Base-by-base conservation (phyloP, 2,797 vertebrate species). In the Botia kubotai region DNA sequence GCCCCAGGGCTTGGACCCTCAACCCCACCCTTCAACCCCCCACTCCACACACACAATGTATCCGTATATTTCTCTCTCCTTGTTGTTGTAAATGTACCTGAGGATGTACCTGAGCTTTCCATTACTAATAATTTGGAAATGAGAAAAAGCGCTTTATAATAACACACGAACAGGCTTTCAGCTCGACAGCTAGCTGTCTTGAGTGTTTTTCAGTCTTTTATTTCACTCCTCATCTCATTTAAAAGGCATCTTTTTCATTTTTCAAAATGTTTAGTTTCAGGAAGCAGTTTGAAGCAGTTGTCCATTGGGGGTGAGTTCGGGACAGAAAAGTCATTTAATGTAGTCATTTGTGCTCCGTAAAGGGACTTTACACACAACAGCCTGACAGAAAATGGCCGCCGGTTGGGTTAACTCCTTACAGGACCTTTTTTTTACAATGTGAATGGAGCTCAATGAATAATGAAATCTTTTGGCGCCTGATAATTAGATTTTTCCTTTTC, bases 381-480 rank as follows among this genome's bases (percentile, higher is more conserved):
- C 80, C 82, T 74, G 86, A 84, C 86, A 90, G 90, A 92, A 93
- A 92, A 93, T 93, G 91, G 89, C 90, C 82, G 89, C 85, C 87
- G 16, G 83, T 84, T 87, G 86, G 87, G 91, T 92, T 90, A 85
- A 84, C 62, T 91, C 91, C 88, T 89, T 86, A 88, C 86, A 85
- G 74, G 86, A 83, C 79, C 81, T n/a, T 29, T 88, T 90, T 90
- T 91, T 90, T 87, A 90, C 91, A 87, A 93, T 92, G 91, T 91
- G 90, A 92, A 93, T 92, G 92, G 90, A 89, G 85, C 89, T 79
- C 63, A 86, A 89, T 86, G 87, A 91, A 91, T 90, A 93, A 93
- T 92, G 90, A 92, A 90, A 91, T 92, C 90, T 92, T 93, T 93
- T 90, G 89, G 89, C 89, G 88, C 88, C 92, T 83, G 87, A 91